Conservation (phyloP, 2,113 vertebrate species). For the Tiliqua scincoides region DNA sequence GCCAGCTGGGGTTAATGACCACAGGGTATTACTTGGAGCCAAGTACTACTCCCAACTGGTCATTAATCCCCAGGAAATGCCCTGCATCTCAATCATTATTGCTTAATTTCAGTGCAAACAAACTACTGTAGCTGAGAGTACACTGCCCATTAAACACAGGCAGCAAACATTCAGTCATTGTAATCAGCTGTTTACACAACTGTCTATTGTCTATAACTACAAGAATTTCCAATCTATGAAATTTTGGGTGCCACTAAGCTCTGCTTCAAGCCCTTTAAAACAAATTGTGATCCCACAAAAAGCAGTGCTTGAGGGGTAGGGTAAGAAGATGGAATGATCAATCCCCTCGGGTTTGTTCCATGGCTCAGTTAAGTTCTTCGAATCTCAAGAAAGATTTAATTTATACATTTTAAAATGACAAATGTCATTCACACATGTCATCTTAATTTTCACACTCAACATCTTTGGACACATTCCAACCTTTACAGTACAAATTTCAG, state of each 20-base stretch:
- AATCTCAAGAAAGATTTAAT: neutral
- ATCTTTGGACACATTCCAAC: slow-evolving; percentile 64
- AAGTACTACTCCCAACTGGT: slow-evolving; percentile 65
- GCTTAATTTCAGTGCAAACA: slow-evolving; percentile 77
- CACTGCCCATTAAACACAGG: slow-evolving; percentile 63
- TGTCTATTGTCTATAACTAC: slow-evolving; percentile 63
- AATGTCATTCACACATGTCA: neutral
- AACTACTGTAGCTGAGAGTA: slow-evolving; percentile 60
- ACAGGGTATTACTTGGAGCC: slow-evolving; percentile 61
- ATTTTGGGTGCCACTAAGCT: neutral
- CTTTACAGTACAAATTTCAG: slow-evolving; percentile 65
- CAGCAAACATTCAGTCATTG: slow-evolving; percentile 56
- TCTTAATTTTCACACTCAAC: slow-evolving; percentile 45
- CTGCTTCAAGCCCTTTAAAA: neutral
- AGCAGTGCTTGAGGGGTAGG: neutral
- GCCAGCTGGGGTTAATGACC: slow-evolving; percentile 72
- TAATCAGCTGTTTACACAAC: slow-evolving; percentile 77
- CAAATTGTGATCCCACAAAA: neutral
- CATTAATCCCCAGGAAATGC: slow-evolving; percentile 70
- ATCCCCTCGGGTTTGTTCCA: slow-evolving; percentile 37
- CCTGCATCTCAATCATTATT: slow-evolving; percentile 65
- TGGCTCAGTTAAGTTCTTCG: neutral
- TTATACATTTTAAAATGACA: slow-evolving; percentile 18
- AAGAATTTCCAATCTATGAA: slow-evolving; percentile 56
- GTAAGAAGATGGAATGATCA: neutral